phyloP scores from a whole-genome alignment of 2,888 invertebrate species.

The Acrobasis suavella region DNA sequence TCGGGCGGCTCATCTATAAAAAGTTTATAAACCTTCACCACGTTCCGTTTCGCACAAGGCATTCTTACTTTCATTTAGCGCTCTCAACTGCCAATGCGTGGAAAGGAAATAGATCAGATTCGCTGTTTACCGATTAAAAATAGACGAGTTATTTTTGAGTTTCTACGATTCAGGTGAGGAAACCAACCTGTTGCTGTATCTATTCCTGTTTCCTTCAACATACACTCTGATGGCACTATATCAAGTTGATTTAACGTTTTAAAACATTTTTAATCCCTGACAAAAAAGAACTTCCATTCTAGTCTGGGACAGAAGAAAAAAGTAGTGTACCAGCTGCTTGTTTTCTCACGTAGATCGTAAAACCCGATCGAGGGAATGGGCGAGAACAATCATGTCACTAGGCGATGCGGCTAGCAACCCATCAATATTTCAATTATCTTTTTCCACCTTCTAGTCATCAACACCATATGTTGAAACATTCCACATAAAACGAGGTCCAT shows the following conservation, averaged over 20 bases:
- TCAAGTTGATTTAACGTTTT: not conserved
- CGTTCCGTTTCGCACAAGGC: not conserved
- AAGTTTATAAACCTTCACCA: not conserved
- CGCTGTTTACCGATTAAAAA: constrained; percentile 17
- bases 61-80: constrained; percentile 8
- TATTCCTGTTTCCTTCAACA: not conserved
- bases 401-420: too few species aligned
- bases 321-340: too few species aligned
- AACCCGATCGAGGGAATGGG: not conserved
- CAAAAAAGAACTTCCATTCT: not conserved
- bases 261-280: not conserved
- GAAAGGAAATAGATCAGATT: constrained; percentile 15
- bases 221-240: not conserved
- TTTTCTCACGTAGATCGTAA: not conserved
- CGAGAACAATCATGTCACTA: too few species aligned
- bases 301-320: too few species aligned
- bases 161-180: constrained; percentile 6
- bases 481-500: too few species aligned
- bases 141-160: constrained; percentile 13
- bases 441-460: too few species aligned
- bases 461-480: too few species aligned
- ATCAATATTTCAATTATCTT: too few species aligned
- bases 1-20: not conserved
- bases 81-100: not conserved
- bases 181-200: constrained; percentile 11